A percentile compares a stretch with the other conserved stretches of the same genome.
Conservation (phyloP, 2,113 vertebrate genomes). For the Melanerpes aurifrons region DNA sequence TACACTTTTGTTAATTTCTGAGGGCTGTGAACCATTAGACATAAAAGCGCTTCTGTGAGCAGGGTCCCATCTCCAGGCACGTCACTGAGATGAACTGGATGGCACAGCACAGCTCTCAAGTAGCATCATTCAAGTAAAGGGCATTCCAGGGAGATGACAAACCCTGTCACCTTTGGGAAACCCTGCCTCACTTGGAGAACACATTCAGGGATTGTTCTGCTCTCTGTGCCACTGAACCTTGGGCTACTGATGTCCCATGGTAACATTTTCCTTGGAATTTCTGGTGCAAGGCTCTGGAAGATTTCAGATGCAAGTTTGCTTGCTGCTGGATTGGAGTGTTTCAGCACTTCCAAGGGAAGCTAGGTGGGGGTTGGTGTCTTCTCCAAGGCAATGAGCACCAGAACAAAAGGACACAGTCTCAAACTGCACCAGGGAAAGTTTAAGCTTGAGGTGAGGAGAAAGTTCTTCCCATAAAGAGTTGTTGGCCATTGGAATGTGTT, state of each 20-base stretch:
- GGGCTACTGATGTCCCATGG: not conserved
- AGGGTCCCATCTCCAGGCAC: not conserved
- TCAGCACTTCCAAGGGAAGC: not conserved
- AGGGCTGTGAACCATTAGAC: not conserved
- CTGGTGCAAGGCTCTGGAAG: not conserved
- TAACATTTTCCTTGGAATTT: not conserved
- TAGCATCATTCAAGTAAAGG: not conserved
- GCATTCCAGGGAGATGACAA: slow-evolving; percentile 43
- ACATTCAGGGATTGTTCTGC: slow-evolving; percentile 45
- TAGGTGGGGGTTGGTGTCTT: too few species aligned
- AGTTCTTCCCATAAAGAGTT: too few species aligned
- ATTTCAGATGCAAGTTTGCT: not conserved
- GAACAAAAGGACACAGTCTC: too few species aligned
- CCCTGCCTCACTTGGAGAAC: not conserved
- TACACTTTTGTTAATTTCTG: slow-evolving; percentile 48
- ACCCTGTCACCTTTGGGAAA: slow-evolving; percentile 13
- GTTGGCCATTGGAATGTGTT: too few species aligned
- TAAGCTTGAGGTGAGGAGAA: too few species aligned
- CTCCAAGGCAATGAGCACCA: too few species aligned
- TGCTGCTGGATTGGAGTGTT: not conserved
- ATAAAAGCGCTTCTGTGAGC: slow-evolving; percentile 44
- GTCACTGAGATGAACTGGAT: not conserved
- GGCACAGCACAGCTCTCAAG: not conserved
- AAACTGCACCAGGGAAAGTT: too few species aligned
- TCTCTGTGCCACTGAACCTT: not conserved